These are phyloP conservation scores for Rhaphigaster nebulosa DNA, from an alignment of 2,888 invertebrate species.

Conservation along the genomic window DNA sequence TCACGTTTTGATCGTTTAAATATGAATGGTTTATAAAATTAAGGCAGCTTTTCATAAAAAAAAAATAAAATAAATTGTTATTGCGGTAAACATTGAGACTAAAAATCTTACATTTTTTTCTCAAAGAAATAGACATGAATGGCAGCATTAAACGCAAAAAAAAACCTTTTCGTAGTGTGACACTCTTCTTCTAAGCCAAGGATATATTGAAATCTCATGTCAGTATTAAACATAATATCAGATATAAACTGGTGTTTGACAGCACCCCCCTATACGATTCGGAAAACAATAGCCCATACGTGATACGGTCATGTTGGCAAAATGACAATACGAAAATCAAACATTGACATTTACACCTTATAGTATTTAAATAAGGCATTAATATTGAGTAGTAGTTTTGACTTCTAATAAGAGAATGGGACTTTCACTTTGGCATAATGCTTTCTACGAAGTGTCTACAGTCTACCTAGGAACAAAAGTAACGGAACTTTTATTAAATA, in stretches of 20 bases:
- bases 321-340: not conserved
- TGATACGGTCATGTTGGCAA: not conserved
- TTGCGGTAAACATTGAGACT: too few species aligned
- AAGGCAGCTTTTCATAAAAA: too few species aligned
- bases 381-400: not conserved
- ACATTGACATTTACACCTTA: not conserved
- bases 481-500: not conserved
- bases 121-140: too few species aligned
- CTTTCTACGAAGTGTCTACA: not conserved
- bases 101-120: too few species aligned
- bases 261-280: not conserved
- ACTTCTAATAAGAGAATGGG: not conserved
- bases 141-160: too few species aligned
- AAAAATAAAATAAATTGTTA: too few species aligned
- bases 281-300: not conserved
- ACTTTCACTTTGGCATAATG: not conserved
- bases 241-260: not conserved
- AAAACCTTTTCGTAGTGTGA: too few species aligned
- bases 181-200: too few species aligned
- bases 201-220: too few species aligned
- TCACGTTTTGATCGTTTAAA: too few species aligned
- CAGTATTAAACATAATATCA: too few species aligned
- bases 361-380: slow-evolving; percentile 22
- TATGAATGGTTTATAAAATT: too few species aligned
- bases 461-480: not conserved